These are phyloP conservation scores for Drosophila ogumai DNA, from an alignment of 1,140 invertebrate genomes.

Conservation along the genomic window DNA sequence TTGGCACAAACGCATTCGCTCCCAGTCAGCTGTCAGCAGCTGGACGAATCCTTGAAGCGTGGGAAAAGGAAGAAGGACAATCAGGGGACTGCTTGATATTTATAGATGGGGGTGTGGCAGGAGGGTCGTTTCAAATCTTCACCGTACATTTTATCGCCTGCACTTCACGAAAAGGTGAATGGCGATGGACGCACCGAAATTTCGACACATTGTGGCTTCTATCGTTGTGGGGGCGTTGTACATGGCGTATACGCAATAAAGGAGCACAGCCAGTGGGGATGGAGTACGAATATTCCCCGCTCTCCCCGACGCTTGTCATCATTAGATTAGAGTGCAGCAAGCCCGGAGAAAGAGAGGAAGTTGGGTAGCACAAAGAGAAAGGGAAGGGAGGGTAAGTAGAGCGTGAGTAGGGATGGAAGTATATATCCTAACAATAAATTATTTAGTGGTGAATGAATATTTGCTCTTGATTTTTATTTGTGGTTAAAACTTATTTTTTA, in stretches of 20 bases:
- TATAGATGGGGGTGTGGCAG: background rate
- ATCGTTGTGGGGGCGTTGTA: constrained; percentile 14
- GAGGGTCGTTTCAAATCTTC: background rate
- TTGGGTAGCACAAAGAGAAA: constrained; percentile 12
- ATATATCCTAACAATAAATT: background rate
- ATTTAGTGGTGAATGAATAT: background rate
- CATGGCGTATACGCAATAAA: constrained; percentile 70
- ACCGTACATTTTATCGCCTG: constrained; percentile 43
- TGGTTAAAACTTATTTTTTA: background rate
- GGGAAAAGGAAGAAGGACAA: constrained; percentile 6
- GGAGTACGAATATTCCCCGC: constrained; percentile 7
- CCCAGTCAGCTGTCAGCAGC: constrained; percentile 36
- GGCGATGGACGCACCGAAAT: constrained; percentile 51
- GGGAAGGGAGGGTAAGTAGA: background rate
- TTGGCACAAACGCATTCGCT: background rate
- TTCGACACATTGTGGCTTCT: constrained; percentile 55
- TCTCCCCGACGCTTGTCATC: constrained; percentile 67
- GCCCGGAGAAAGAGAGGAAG: constrained; percentile 17
- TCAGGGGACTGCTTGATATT: constrained; percentile 4
- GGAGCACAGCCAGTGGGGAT: constrained; percentile 20
- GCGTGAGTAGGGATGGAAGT: background rate
- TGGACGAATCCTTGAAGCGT: constrained; percentile 42
- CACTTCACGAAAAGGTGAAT: constrained; percentile 36
- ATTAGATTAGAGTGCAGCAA: constrained; percentile 76
- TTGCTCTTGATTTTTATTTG: background rate